A percentile compares a stretch with the other conserved stretches of the same genome.
Conservation (phyloP, 1,140 invertebrate genomes). For the Scaptomyza montana region DNA sequence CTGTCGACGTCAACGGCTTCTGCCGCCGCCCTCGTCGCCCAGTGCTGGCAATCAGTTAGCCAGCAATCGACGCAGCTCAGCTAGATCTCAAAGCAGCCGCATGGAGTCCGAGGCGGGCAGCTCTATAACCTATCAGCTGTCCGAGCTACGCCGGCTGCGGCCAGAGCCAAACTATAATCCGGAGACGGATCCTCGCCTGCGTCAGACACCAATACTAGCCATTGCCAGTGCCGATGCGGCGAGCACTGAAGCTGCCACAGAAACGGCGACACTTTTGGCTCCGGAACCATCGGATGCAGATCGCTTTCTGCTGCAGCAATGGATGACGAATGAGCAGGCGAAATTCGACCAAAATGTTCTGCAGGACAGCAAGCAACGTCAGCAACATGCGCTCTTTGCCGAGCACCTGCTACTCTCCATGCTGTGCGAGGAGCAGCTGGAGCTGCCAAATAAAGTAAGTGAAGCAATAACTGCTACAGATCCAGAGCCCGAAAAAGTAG, state of each 20-base stretch:
- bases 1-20: constrained; percentile 31
- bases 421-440: constrained; percentile 52
- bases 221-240: constrained; percentile 7
- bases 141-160: constrained; percentile 33
- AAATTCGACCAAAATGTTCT: neutral
- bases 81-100: neutral
- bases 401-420: constrained; percentile 65
- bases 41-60: neutral
- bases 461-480: no score
- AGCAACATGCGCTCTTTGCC: constrained; percentile 42
- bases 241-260: neutral
- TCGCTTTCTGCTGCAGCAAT: constrained; percentile 42
- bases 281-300: constrained; percentile 10
- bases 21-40: neutral
- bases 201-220: constrained; percentile 5
- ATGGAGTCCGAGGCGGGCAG: constrained; percentile 33
- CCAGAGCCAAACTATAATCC: constrained; percentile 17
- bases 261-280: neutral
- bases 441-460: constrained; percentile 2
- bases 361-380: neutral
- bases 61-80: neutral
- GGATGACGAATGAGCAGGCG: constrained; percentile 32
- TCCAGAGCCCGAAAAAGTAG: neutral
- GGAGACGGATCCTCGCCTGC: constrained; percentile 7
- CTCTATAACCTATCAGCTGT: constrained; percentile 40